phyloP scores from a whole-genome alignment of 2,888 invertebrate genomes.

The Aethes cnicana region DNA sequence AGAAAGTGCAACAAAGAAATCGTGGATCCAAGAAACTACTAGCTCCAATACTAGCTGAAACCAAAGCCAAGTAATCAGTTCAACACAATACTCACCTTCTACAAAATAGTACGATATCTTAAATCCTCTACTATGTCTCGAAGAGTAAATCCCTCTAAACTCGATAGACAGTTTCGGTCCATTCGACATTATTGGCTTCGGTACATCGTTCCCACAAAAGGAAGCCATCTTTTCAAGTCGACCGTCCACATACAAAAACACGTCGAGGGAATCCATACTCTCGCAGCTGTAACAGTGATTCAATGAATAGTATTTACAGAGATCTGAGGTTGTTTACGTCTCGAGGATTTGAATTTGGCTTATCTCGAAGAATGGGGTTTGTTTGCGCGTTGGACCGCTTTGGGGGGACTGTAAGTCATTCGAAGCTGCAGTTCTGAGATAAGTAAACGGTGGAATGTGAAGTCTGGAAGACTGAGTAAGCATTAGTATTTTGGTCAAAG shows the following conservation, averaged over 20 bases:
- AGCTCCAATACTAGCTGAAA: not conserved
- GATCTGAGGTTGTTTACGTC: conserved; percentile 27
- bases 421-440: too few species aligned
- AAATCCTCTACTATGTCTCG: conserved; percentile 91
- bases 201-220: conserved; percentile 91
- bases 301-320: conserved; percentile 36
- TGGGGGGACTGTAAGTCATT: too few species aligned
- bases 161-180: conserved; percentile 92
- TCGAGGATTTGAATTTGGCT: conserved; percentile 20
- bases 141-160: conserved; percentile 90
- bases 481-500: too few species aligned
- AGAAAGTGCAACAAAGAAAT: too few species aligned
- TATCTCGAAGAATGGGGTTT: conserved; percentile 20
- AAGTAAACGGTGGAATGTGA: too few species aligned
- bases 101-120: conserved; percentile 93
- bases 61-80: not conserved
- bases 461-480: too few species aligned
- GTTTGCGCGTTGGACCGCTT: not conserved
- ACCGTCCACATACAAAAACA: conserved; percentile 91
- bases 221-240: conserved; percentile 93
- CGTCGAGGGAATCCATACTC: conserved; percentile 88
- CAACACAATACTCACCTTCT: conserved; percentile 86
- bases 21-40: too few species aligned
- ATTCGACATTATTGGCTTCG: conserved; percentile 96
- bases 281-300: conserved; percentile 85